Conservation (phyloP, 1,140 invertebrate genomes). For the Hermetia illucens region DNA sequence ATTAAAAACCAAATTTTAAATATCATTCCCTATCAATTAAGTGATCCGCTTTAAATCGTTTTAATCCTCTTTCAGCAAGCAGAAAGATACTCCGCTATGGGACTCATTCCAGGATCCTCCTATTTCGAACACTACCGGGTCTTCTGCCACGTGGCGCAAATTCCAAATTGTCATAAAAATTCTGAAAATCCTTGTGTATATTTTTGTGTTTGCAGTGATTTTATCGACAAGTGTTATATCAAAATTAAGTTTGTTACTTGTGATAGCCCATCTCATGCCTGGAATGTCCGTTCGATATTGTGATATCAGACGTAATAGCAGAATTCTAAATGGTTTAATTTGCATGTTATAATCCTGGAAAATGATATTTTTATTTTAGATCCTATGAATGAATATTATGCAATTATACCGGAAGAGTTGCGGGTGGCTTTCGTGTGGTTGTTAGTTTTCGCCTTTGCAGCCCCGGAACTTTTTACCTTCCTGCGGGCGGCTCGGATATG, state of each 20-base stretch:
- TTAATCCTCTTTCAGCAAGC: too few species aligned
- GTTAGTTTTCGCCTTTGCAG: slow-evolving; percentile 65
- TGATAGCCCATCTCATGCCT: slow-evolving; percentile 70
- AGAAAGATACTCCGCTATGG: slow-evolving; percentile 73
- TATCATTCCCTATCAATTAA: too few species aligned
- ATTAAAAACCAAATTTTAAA: too few species aligned
- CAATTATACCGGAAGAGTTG: slow-evolving; percentile 58
- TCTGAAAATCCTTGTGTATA: slow-evolving; percentile 68
- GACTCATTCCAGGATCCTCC: slow-evolving; percentile 82
- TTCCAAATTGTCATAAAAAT: slow-evolving; percentile 68
- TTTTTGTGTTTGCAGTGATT: slow-evolving; percentile 69
- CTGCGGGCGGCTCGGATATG: slow-evolving; percentile 73
- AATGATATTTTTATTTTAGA: slow-evolving; percentile 32
- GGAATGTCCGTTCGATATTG: slow-evolving; percentile 58
- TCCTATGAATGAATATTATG: slow-evolving; percentile 59
- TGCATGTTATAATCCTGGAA: not conserved
- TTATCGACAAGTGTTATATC: slow-evolving; percentile 62
- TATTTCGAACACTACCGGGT: slow-evolving; percentile 67
- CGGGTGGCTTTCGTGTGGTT: slow-evolving; percentile 86
- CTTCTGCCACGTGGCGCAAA: slow-evolving; percentile 72
- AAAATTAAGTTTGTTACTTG: slow-evolving; percentile 74
- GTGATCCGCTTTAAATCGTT: too few species aligned
- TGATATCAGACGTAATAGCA: slow-evolving; percentile 37
- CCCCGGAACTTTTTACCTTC: slow-evolving; percentile 74
- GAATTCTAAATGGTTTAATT: not conserved